These are phyloP conservation scores for Channa argus DNA, from an alignment of 2,113 vertebrate species.

Conservation along the genomic window DNA sequence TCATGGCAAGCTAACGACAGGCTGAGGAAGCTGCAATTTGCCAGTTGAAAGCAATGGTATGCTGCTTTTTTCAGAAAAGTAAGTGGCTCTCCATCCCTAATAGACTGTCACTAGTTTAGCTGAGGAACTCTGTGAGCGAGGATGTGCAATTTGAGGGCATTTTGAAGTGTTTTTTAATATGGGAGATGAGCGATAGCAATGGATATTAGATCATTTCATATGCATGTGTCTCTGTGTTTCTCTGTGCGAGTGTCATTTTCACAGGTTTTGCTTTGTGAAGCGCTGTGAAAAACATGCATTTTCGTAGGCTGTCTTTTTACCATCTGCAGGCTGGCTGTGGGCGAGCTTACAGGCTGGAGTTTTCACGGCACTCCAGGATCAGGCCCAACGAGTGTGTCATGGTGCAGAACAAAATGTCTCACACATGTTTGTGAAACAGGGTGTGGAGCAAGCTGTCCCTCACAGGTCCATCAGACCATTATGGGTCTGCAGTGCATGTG, in stretches of 20 bases:
- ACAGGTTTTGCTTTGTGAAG: constrained; percentile 59
- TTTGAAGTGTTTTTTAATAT: constrained; percentile 65
- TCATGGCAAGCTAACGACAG: constrained; percentile 74
- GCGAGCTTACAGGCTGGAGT: constrained; percentile 66
- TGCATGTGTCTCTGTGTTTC: constrained; percentile 21
- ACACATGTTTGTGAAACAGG: constrained; percentile 40
- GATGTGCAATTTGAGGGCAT: constrained; percentile 59
- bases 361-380: constrained; percentile 57
- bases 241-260: constrained; percentile 46
- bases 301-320: constrained; percentile 62
- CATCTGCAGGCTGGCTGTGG: constrained; percentile 73
- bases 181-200: constrained; percentile 33
- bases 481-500: constrained; percentile 13
- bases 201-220: constrained; percentile 29
- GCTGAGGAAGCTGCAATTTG: constrained; percentile 79
- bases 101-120: constrained; percentile 73
- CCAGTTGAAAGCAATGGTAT: constrained; percentile 73
- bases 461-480: constrained; percentile 48
- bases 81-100: constrained; percentile 70
- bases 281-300: constrained; percentile 60
- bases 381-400: constrained; percentile 55
- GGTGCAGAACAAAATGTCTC: constrained; percentile 62
- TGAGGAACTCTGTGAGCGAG: constrained; percentile 45
- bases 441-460: constrained; percentile 66
- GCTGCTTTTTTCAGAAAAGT: constrained; percentile 33